These are phyloP conservation scores for Hystrix cristata DNA, from an alignment of 2,113 vertebrate species.

Conservation along the genomic window DNA sequence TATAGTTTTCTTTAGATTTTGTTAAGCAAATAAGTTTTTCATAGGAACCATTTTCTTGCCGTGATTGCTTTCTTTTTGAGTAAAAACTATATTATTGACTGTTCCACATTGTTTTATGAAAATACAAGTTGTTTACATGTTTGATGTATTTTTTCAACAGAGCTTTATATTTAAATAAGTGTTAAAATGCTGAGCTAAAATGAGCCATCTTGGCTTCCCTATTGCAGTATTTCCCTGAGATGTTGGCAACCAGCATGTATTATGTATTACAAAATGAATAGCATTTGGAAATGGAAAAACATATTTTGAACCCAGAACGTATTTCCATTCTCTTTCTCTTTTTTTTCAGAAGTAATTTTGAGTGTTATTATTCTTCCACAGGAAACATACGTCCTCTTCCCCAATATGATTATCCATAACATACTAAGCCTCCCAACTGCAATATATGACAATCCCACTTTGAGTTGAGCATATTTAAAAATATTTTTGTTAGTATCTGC, in stretches of 20 bases:
- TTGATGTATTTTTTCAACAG: background rate
- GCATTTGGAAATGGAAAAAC: background rate
- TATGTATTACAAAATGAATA: background rate
- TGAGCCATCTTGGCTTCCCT: background rate
- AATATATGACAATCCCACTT: background rate
- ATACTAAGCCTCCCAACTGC: background rate
- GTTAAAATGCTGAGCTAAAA: background rate
- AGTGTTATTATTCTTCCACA: background rate
- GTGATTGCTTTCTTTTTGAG: background rate
- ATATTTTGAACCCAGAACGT: background rate
- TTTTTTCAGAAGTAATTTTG: background rate
- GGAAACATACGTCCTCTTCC: background rate
- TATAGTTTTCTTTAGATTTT: background rate
- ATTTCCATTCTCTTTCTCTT: background rate
- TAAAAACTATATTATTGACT: background rate
- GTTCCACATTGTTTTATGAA: background rate
- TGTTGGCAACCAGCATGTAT: background rate
- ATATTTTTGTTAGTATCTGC: background rate
- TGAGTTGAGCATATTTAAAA: background rate
- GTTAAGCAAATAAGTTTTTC: background rate
- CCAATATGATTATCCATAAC: background rate
- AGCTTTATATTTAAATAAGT: background rate
- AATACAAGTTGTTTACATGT: background rate
- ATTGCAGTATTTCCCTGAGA: background rate
- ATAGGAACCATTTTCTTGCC: background rate